Conservation (phyloP, 2,113 vertebrate species). For the Lepus americanus region DNA sequence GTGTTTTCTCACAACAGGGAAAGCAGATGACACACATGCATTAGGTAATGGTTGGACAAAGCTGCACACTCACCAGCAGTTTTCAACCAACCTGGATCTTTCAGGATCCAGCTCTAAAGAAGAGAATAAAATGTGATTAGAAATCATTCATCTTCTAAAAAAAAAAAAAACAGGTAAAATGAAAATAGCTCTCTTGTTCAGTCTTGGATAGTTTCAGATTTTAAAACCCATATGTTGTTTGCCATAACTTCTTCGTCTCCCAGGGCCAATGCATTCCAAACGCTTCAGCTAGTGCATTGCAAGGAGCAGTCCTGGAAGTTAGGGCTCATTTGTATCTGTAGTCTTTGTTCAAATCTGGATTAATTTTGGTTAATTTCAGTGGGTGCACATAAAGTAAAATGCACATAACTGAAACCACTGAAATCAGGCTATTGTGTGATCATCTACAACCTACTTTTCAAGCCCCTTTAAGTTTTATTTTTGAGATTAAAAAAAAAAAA, state of each 20-base stretch:
- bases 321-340: constrained; percentile 81
- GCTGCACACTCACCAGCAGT: constrained; percentile 68
- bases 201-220: constrained; percentile 84
- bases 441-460: constrained; percentile 84
- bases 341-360: constrained; percentile 79
- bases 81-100: constrained; percentile 81
- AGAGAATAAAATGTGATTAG: constrained; percentile 79
- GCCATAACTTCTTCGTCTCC: constrained; percentile 84
- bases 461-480: constrained; percentile 86
- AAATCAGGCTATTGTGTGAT: constrained; percentile 78
- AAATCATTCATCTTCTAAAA: constrained; percentile 77
- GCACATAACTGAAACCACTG: constrained; percentile 79
- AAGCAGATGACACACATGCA: constrained; percentile 86
- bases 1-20: constrained; percentile 89
- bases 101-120: constrained; percentile 70
- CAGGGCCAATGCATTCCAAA: constrained; percentile 83
- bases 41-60: constrained; percentile 83
- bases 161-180: constrained; percentile 61
- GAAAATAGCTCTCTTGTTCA: constrained; percentile 84
- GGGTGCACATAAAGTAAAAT: constrained; percentile 78
- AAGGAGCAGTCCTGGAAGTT: constrained; percentile 65
- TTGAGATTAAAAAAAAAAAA: constrained; percentile 84
- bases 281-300: constrained; percentile 77
- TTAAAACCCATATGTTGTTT: constrained; percentile 86
- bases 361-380: constrained; percentile 81